Evolutionary conservation across 1,140 invertebrate species (phyloP).

Genomic region (Pogonomyrmex californicus): DNA sequence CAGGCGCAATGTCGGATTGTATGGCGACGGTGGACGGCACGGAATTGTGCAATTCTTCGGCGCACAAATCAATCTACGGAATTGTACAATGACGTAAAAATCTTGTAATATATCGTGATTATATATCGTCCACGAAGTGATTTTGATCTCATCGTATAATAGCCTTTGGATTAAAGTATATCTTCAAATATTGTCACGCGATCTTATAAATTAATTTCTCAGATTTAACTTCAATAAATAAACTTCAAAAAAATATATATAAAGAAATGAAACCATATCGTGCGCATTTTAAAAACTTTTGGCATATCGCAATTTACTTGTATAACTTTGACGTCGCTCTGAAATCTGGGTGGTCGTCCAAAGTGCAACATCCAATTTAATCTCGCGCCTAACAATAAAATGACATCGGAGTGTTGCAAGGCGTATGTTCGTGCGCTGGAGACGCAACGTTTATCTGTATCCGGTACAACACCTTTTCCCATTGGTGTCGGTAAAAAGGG

Average conservation of each 20-base stretch:
- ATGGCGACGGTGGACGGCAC: conserved; percentile 91
- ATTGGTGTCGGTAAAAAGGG: conserved; percentile 98
- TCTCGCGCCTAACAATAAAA: conserved; percentile 95
- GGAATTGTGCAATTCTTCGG: conserved; percentile 98
- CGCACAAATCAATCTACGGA: conserved; percentile 93
- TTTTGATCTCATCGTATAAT: background rate
- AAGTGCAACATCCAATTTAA: conserved; percentile 99
- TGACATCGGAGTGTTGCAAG: conserved; percentile 95
- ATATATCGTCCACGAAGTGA: background rate
- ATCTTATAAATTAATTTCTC: background rate
- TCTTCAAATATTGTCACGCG: background rate
- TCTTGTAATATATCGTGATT: background rate
- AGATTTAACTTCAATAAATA: conserved; percentile 8
- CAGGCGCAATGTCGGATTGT: conserved; percentile 92
- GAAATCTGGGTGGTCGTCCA: conserved; percentile 95
- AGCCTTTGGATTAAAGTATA: background rate
- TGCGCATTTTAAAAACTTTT: background rate
- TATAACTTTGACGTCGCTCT: conserved; percentile 94
- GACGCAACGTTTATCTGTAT: conserved; percentile 92
- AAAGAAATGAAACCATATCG: background rate
- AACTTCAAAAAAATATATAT: background rate
- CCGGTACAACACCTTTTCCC: conserved; percentile 97
- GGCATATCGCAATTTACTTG: conserved; percentile 88
- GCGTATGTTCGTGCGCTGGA: conserved; percentile 95
- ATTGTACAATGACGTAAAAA: conserved; percentile 6